phyloP scores from a whole-genome alignment of 1,140 invertebrate genomes.

The Philotrypesis tridentata region DNA sequence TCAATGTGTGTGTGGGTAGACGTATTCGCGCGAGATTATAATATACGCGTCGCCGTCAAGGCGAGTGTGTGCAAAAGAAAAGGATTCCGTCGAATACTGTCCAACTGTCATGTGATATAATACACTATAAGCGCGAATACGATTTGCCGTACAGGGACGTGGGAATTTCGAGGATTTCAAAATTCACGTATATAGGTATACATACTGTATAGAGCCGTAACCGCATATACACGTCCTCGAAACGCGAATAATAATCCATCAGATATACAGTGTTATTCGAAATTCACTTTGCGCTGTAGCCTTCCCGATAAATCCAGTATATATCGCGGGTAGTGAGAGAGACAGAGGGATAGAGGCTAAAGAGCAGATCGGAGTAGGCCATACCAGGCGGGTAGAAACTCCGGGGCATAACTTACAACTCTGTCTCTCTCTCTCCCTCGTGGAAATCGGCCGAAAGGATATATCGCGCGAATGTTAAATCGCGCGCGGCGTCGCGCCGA shows the following conservation, averaged over 20 bases:
- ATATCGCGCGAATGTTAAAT: constrained; percentile 36
- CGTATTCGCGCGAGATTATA: too few species aligned
- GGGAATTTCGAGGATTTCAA: neutral
- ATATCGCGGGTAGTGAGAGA: too few species aligned
- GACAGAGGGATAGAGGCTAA: neutral
- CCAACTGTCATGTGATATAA: too few species aligned
- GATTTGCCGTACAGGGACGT: too few species aligned
- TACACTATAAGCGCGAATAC: too few species aligned
- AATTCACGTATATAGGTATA: neutral
- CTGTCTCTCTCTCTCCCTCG: too few species aligned
- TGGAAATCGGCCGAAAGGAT: constrained; percentile 31
- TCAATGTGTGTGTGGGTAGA: too few species aligned
- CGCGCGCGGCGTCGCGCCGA: constrained; percentile 7
- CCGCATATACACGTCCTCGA: neutral
- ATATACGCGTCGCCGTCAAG: too few species aligned
- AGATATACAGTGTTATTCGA: neutral
- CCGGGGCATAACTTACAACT: constrained; percentile 29
- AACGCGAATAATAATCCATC: neutral
- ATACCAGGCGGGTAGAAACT: neutral
- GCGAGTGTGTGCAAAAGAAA: too few species aligned
- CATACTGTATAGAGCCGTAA: too few species aligned
- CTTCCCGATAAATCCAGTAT: constrained; percentile 12
- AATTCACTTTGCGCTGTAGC: constrained; percentile 25
- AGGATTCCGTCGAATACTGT: too few species aligned
- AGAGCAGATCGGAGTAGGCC: neutral